Conservation (phyloP, 2,888 invertebrate species). For the Heteropelma amictum region DNA sequence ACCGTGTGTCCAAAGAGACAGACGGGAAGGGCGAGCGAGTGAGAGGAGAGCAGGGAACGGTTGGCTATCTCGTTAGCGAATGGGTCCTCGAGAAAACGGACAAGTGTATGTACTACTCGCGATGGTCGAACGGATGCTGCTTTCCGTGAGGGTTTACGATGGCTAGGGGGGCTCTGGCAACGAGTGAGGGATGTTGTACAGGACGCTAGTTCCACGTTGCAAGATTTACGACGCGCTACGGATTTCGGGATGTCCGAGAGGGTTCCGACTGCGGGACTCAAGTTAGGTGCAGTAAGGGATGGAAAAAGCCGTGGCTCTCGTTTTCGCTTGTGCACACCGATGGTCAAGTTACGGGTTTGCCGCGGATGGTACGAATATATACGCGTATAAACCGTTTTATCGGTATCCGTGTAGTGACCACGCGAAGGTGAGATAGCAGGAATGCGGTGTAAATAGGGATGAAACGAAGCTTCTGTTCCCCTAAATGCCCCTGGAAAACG, state of each 20-base stretch:
- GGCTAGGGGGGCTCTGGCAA: slow-evolving; percentile 21
- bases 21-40: background rate
- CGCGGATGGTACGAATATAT: background rate
- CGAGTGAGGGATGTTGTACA: slow-evolving; percentile 35
- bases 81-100: slow-evolving; percentile 51
- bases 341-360: slow-evolving; percentile 29
- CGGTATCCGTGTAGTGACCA: background rate
- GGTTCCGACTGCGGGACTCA: slow-evolving; percentile 10
- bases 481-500: background rate
- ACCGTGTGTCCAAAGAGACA: background rate
- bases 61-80: slow-evolving; percentile 46
- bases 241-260: slow-evolving; percentile 57
- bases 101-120: slow-evolving; percentile 35
- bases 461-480: background rate
- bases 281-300: background rate
- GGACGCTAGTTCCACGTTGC: slow-evolving; percentile 60
- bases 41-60: background rate
- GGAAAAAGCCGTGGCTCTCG: slow-evolving; percentile 33
- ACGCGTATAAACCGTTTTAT: background rate
- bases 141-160: slow-evolving; percentile 31
- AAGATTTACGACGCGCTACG: slow-evolving; percentile 66
- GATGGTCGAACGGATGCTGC: slow-evolving; percentile 40
- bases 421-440: background rate
- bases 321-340: slow-evolving; percentile 24
- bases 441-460: background rate